These are phyloP conservation scores for Drosophila nebulosa DNA, from an alignment of 1,140 invertebrate genomes.

Conservation along the genomic window DNA sequence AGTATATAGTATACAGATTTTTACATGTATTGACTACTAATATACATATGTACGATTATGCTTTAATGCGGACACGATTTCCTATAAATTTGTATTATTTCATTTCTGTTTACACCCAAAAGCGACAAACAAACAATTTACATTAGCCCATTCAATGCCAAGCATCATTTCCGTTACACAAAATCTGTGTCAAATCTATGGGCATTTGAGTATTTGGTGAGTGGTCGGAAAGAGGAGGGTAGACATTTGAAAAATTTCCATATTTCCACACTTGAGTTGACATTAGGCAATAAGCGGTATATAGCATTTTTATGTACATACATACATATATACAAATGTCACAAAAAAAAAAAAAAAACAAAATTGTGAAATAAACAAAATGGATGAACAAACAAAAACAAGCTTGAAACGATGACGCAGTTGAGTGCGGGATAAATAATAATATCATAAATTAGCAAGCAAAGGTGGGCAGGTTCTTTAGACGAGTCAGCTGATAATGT, in stretches of 20 bases:
- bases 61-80: neutral
- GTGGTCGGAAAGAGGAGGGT: neutral
- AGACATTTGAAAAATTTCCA: constrained; percentile 34
- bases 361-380: constrained; percentile 48
- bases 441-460: constrained; percentile 37
- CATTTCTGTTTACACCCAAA: neutral
- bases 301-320: neutral
- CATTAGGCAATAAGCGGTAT: constrained; percentile 43
- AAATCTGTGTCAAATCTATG: constrained; percentile 51
- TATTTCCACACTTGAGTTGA: constrained; percentile 33
- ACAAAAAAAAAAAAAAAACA: constrained; percentile 3
- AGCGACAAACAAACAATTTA: constrained; percentile 3
- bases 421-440: constrained; percentile 8
- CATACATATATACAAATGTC: constrained; percentile 7
- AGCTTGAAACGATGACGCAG: constrained; percentile 36
- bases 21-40: neutral
- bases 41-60: neutral
- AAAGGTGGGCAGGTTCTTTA: constrained; percentile 14
- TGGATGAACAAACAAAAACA: constrained; percentile 17
- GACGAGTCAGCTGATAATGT: neutral
- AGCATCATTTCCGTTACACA: constrained; percentile 35
- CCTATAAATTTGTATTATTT: neutral
- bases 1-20: neutral
- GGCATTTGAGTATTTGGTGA: neutral
- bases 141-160: constrained; percentile 44